Base-by-base conservation (phyloP, 2,113 vertebrate genomes). In the Anas platyrhynchos region DNA sequence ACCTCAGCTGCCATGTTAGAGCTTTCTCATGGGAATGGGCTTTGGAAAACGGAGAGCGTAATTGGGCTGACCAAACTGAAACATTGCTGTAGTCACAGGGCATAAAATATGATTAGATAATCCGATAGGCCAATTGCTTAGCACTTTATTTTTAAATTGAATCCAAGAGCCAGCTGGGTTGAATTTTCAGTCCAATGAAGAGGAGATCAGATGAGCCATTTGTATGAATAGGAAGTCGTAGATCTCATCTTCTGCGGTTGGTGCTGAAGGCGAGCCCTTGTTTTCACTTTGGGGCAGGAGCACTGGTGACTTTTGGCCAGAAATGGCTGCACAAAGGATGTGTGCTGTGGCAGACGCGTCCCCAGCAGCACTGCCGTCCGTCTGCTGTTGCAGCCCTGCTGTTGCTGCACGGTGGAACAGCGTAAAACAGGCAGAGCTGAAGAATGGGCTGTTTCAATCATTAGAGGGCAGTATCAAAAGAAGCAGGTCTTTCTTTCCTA, bases 341-440 rank as follows among this genome's bases (percentile, higher is more conserved):
- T 1, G 1, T 66, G 20, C 0, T 1, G 80, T 48, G 95, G 87
- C 91, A 92, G 92, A 68, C n/a, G 7, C 13, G 94, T 96, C 94
- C 97, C 96, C 96, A 94, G 97, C 95, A 97, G 97, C 97, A 94
- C 71, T 0, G 1, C 56, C 68, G 38, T 27, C 79, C 8, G 11
- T 86, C 3, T 3, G 16, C 31, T 38, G 48, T 36, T 43, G n/a
- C 7, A 16, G n/a, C 54, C 27, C 2, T 4, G 5, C 38, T 18
- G 43, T 17, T 50, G 75, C 36, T 44, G 4, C 46, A 59, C 32
- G 6, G n/a, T 7, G 0, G 18, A 43, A 46, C 16, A 36, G 52
- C 2, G 1, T 16, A 31, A 26, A 63, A 25, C 43, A n/a, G 46
- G 61, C 17, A 82, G 46, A 89, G 62, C 91, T 32, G 44, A 36